These are phyloP conservation scores for Rana temporaria DNA, from an alignment of 2,113 vertebrate genomes.

Conservation along the genomic window DNA sequence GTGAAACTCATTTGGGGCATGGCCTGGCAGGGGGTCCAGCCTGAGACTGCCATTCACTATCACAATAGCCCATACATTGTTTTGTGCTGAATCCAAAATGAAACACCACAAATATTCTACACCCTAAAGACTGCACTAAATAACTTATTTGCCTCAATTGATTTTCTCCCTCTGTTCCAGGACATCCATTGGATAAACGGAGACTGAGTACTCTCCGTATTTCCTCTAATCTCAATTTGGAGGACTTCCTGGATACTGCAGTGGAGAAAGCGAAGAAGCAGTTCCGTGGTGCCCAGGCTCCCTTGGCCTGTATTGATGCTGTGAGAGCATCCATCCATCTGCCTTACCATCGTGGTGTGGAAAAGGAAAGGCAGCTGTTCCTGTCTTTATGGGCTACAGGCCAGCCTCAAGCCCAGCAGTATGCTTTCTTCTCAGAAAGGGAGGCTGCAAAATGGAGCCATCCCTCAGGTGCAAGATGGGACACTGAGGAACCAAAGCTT, in stretches of 20 bases:
- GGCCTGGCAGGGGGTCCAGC: too few species aligned
- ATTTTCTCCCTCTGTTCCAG: slow-evolving; percentile 64
- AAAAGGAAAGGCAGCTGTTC: slow-evolving; percentile 78
- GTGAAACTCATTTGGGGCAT: too few species aligned
- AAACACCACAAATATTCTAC: too few species aligned
- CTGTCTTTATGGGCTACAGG: slow-evolving; percentile 74
- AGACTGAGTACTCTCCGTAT: slow-evolving; percentile 73
- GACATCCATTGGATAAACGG: slow-evolving; percentile 69
- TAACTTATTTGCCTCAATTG: background rate
- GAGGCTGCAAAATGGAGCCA: slow-evolving; percentile 76
- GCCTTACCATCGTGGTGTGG: slow-evolving; percentile 77
- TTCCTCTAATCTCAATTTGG: slow-evolving; percentile 68
- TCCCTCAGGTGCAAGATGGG: slow-evolving; percentile 80
- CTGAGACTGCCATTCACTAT: too few species aligned
- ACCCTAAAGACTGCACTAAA: background rate
- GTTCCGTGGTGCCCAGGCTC: slow-evolving; percentile 79
- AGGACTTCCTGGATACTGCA: slow-evolving; percentile 71
- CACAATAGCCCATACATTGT: too few species aligned
- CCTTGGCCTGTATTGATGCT: slow-evolving; percentile 81
- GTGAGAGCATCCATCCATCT: slow-evolving; percentile 74
- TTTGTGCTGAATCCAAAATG: too few species aligned
- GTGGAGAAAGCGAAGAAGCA: slow-evolving; percentile 68
- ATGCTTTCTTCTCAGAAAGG: slow-evolving; percentile 87
- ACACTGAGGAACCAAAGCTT: slow-evolving; percentile 71
- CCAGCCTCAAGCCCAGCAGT: slow-evolving; percentile 85